A percentile compares a stretch with the other conserved stretches of the same genome.
phyloP scores from a whole-genome alignment of 1,140 invertebrate species.

The Drosophila nebulosa region DNA sequence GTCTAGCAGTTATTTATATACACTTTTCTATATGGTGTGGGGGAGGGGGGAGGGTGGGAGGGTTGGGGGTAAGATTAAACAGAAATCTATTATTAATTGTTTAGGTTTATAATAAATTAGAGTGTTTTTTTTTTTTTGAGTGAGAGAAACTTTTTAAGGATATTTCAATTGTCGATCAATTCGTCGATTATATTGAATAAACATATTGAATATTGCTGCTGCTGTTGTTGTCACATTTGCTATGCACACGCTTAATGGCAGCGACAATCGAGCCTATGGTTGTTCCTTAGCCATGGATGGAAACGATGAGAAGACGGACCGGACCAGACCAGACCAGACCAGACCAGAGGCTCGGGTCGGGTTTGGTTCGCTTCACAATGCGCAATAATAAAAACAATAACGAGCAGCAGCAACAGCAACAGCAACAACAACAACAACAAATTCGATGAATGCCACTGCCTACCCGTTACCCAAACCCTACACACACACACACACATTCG shows the following conservation, averaged over 20 bases:
- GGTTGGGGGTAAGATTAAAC: too few relatives aligned
- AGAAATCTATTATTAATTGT: too few relatives aligned
- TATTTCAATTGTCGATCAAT: neutral
- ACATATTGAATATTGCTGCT: conserved; percentile 25
- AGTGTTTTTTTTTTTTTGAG: neutral
- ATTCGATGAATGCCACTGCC: neutral
- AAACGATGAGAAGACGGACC: neutral
- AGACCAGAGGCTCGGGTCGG: neutral
- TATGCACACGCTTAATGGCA: conserved; percentile 47
- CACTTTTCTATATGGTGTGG: too few relatives aligned
- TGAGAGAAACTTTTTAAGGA: neutral
- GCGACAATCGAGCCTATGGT: conserved; percentile 56
- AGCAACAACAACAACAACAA: conserved; percentile 12
- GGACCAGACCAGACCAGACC: too few relatives aligned
- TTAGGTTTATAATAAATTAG: too few relatives aligned
- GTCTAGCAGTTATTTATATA: neutral
- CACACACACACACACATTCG: neutral
- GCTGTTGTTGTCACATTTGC: conserved; percentile 50
- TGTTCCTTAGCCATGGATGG: conserved; percentile 44
- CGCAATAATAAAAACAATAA: conserved; percentile 34
- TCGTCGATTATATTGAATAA: conserved; percentile 10
- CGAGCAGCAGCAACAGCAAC: conserved; percentile 1
- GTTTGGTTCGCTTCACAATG: conserved; percentile 24
- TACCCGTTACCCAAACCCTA: neutral
- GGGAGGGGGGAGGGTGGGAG: too few relatives aligned